These are phyloP conservation scores for Coenobita brevimanus DNA, from an alignment of 1,140 invertebrate species.

Conservation along the genomic window DNA sequence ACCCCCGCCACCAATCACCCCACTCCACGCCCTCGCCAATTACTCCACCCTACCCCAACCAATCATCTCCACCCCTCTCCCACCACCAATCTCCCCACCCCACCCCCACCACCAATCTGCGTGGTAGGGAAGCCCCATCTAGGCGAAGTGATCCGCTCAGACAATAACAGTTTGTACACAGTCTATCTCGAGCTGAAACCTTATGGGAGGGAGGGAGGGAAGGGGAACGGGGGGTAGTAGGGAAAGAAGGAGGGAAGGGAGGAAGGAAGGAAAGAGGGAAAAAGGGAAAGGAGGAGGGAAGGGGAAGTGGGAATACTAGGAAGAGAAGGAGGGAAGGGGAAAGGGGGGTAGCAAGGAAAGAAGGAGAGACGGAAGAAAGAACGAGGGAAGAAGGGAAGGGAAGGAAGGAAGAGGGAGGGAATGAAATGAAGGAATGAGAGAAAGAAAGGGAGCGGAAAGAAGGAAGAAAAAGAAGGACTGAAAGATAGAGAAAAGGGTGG, in stretches of 20 bases:
- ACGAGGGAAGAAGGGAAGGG: background rate
- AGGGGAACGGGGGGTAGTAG: background rate
- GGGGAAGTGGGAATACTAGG: background rate
- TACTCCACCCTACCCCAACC: too few species aligned
- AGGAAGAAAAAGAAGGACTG: background rate
- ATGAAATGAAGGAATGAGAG: background rate
- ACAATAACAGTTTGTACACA: too few species aligned
- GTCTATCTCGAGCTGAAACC: too few species aligned
- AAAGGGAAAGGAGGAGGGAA: background rate
- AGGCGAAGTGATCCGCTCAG: too few species aligned
- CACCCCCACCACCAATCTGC: conserved; percentile 1
- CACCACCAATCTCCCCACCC: background rate
- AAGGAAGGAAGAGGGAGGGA: background rate
- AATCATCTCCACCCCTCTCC: background rate
- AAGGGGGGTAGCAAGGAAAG: background rate
- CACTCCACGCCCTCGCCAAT: too few species aligned
- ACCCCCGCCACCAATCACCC: too few species aligned
- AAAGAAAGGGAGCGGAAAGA: background rate
- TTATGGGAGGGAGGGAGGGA: background rate
- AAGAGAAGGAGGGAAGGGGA: background rate
- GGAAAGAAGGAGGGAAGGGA: background rate
- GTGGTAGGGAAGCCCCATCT: too few species aligned
- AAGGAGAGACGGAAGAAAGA: background rate
- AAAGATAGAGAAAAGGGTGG: background rate
- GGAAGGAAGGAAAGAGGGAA: background rate